Base-by-base conservation (phyloP, 2,113 vertebrate genomes). In the Parus major region DNA sequence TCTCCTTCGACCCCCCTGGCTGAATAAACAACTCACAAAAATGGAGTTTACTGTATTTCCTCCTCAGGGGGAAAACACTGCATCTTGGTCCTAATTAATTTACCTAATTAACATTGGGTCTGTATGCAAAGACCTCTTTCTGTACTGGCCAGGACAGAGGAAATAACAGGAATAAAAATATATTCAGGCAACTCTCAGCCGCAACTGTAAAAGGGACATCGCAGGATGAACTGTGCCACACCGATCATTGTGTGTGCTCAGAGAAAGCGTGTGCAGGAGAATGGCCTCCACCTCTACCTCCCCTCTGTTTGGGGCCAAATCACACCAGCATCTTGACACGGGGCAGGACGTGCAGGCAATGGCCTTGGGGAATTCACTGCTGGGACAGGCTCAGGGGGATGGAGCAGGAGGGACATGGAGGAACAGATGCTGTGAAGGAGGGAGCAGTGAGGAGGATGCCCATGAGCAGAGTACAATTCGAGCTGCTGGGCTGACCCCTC, bases 61-160 rank as follows among this genome's bases (percentile, higher is more conserved):
- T 96, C 88, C 72, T 86, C 78, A 66, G 66, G 93, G 83, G 92
- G 69, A 86, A 97, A 96, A 95, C 94, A 93, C 83, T 61, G 89
- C 88, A 93, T 93, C 95, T 84, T 56, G 65, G 77, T 71, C 61
- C 83, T 96, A 96, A 97, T 97, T 95, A 97, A 96, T 95, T 93
- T 91, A 64, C 91, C 69, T 93, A 75, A 95, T 96, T 94, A 97
- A 93, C 91, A 94, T 21, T 60, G 52, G 94, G 77, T 50, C 69
- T 76, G 72, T 88, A 91, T 86, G 92, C 81, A 95, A 91, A 95
- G 86, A 49, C 29, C 39, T 81, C 44, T 77, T 94, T 91, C 92
- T 81, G 35, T 47, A 47, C 53, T 16, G 84, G 42, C 17, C 4
- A 1, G 85, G 79, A 86, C 22, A 41, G 59, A 65, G 25, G 46